A percentile compares a stretch with the other conserved stretches of the same genome.
Evolutionary conservation across 2,888 invertebrate genomes (phyloP).

Genomic region (Isoperla grammatica): DNA sequence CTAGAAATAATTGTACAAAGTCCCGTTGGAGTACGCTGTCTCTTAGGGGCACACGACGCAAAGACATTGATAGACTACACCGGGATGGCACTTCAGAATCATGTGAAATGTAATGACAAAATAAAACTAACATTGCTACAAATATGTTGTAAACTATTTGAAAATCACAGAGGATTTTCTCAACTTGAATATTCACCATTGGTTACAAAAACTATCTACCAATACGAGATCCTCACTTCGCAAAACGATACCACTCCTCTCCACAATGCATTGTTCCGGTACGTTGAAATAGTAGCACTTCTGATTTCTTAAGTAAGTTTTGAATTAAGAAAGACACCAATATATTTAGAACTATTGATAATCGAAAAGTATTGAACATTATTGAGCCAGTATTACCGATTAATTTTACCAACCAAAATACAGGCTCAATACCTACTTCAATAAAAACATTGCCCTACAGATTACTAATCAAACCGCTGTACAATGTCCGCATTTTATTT

Average conservation of each 20-base stretch:
- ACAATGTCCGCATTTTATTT: no score
- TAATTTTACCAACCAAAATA: no score
- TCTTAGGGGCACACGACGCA: background rate
- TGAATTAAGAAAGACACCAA: no score
- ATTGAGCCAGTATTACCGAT: no score
- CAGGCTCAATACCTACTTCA: no score
- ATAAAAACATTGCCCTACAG: no score
- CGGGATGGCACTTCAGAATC: background rate
- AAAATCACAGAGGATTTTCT: background rate
- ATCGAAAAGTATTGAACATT: no score
- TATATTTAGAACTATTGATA: no score
- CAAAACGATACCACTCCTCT: background rate
- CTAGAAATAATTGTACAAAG: slow-evolving; percentile 1
- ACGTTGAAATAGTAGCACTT: background rate
- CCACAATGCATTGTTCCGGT: background rate
- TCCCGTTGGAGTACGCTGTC: background rate
- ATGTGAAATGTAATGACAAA: background rate
- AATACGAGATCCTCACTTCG: background rate
- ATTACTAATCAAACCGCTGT: no score
- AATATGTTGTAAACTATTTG: slow-evolving; percentile 3
- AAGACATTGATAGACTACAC: slow-evolving; percentile 5
- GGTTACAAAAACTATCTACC: background rate
- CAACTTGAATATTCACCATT: background rate
- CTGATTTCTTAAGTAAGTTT: no score
- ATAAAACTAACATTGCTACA: slow-evolving; percentile 1